Conservation (phyloP, 2,113 vertebrate genomes). For the Passer montanus region DNA sequence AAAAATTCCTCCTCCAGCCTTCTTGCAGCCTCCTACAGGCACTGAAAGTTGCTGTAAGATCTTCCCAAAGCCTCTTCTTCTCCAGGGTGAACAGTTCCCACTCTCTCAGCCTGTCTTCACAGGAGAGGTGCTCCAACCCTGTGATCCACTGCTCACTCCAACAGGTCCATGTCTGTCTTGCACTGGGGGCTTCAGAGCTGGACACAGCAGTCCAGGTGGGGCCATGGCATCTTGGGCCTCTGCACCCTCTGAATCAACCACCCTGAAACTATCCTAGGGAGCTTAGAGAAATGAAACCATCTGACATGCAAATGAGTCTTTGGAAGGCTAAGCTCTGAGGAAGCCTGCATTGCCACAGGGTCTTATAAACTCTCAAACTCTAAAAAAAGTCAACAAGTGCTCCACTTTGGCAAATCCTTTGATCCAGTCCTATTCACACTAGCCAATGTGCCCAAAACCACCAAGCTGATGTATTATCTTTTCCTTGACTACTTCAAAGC, state of each 20-base stretch:
- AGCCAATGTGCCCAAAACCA: neutral
- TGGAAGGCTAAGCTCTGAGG: neutral
- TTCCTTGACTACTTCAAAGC: neutral
- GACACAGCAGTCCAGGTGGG: neutral
- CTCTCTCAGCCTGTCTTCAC: neutral
- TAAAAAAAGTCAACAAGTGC: neutral
- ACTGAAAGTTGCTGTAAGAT: neutral
- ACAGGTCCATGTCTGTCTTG: neutral
- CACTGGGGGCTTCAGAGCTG: fast-evolving
- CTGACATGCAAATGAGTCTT: neutral
- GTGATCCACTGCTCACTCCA: neutral
- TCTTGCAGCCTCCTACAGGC: neutral
- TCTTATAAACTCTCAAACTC: neutral
- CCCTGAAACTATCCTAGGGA: neutral
- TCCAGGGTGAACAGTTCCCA: neutral
- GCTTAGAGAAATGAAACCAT: neutral
- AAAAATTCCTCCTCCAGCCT: neutral
- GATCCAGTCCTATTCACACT: neutral
- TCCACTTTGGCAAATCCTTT: neutral
- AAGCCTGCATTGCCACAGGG: neutral
- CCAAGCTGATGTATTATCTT: neutral
- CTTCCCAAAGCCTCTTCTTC: neutral
- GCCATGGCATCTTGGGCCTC: fast-evolving
- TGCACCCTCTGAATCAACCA: neutral
- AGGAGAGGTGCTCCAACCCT: neutral